Base-by-base conservation (phyloP, 2,797 vertebrate species). In the Rhodeus uyekii region DNA sequence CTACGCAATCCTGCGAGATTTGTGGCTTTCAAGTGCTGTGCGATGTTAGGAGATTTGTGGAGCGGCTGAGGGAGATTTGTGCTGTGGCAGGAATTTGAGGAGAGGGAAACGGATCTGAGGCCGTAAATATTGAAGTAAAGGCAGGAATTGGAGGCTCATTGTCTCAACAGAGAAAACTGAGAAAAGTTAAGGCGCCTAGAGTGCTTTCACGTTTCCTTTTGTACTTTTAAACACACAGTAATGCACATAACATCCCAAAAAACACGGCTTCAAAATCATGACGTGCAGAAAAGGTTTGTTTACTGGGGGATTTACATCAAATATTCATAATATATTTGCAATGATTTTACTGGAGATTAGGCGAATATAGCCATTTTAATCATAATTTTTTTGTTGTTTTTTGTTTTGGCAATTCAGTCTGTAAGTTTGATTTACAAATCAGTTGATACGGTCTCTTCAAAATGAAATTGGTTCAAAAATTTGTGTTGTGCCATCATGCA, bases 11-110 rank as follows among this genome's bases (percentile, higher is more conserved):
- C 82, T 74, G 65, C 13, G 22, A 79, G 82, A 84, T 87, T 73
- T 82, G 72, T 81, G 68, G 44, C 81, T 87, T 85, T 83, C 65
- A 85, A 87, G 86, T 85, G 84, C 34, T n/a, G 48, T 71, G 50
- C 69, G 32, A 60, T 60, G 58, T 16, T 69, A 58, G 67, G 78
- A 85, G 74, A 79, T 77, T 55, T 77, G 50, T 69, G 68, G 75
- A 68, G 24, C 22, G 53, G 39, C 27, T 32, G 27, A 48, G 46
- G 63, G 34, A 79, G 64, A 69, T 42, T 68, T 79, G 77, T 79
- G 64, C 55, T 80, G 65, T 4, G 53, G 86, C 76, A 84, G 67
- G 76, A 53, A 58, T 77, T 64, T 75, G 55, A 36, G 14, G 42
- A 61, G 39, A 71, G 24, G 38, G 10, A 80, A 71, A 80, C 16